Percentiles rank a stretch among this genome's conserved stretches.
Conservation (phyloP, 2,797 vertebrate species). For the Pantherophis alleghaniensis region DNA sequence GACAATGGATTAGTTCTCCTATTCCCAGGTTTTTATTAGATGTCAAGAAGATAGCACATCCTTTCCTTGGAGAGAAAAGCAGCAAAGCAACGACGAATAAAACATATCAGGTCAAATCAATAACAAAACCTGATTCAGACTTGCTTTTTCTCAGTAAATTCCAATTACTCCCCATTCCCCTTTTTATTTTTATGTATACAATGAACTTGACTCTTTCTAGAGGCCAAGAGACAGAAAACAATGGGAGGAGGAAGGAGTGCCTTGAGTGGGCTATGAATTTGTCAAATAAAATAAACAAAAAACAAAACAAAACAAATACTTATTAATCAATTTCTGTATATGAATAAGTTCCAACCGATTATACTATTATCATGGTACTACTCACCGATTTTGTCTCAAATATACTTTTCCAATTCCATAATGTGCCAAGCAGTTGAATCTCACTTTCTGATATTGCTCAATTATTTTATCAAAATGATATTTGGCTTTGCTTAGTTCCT, state of each 20-base stretch:
- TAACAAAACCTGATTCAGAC: not conserved
- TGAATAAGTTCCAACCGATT: not conserved
- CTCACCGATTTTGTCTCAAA: conserved; percentile 87
- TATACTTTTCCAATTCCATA: conserved; percentile 85
- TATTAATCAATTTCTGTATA: not conserved
- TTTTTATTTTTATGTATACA: not conserved
- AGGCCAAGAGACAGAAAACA: not conserved
- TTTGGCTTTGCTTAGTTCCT: conserved; percentile 86
- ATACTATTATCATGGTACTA: conserved; percentile 22
- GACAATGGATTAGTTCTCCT: not conserved
- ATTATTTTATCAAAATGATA: conserved; percentile 80
- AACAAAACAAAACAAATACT: not conserved
- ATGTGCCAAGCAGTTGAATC: conserved; percentile 84
- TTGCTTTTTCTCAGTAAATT: not conserved
- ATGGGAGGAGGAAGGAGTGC: not conserved
- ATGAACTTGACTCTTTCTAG: not conserved
- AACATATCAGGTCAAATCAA: not conserved
- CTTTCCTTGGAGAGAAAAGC: not conserved
- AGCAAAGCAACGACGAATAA: not conserved
- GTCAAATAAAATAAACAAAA: not conserved
- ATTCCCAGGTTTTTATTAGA: not conserved
- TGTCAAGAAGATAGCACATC: not conserved
- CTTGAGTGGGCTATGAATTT: not conserved
- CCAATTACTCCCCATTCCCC: not conserved
- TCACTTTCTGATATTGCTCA: conserved; percentile 74